Evolutionary conservation across 2,888 invertebrate species (phyloP), one percentile per base, ranked within the genome.

Genomic region (Octodonta nipae): DNA sequence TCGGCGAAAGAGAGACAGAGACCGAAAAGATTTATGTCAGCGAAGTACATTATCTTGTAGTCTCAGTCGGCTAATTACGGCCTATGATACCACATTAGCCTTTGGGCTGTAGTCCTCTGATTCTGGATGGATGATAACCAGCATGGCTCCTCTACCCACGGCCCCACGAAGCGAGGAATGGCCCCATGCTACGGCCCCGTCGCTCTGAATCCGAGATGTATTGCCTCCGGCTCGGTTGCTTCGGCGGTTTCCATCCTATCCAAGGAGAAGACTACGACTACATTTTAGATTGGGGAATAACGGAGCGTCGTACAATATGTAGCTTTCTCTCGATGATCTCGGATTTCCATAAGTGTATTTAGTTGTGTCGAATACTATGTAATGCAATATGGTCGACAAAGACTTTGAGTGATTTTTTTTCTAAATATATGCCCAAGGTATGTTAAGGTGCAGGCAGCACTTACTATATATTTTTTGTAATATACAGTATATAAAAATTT

Each of bases 21-120:
- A 51, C 51, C 43, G 45, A 53, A 60, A 64, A 65, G 64, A 65
- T 65, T 65, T 64, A 64, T 61, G 59, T 61, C 52, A 56, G 58
- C 55, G 61, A 64, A 66, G 65, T 65, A 65, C 64, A 65, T 66
- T 66, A 66, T 66, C 65, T 66, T 65, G 65, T 65, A 65, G 62
- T 63, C 63, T 63, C 61, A 62, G 62, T 61, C 62, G 63, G 61
- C 65, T 66, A 66, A 66, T 66, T 66, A 66, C 63, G 54, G 64
- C 61, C 63, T 63, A 65, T 64, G 63, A 65, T 64, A 63, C 63
- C 64, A 63, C 64, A 64, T 65, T 64, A 65, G 65, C 61, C 65
- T 56, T 51, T 54, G 56, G 62, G 46, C 43, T 32, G 32, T 20
- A 37, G 34, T 25, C 36, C 27, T 29, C 34, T 50, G 52, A 50